Conservation (phyloP, 2,797 vertebrate species). For the Discoglossus pictus region DNA sequence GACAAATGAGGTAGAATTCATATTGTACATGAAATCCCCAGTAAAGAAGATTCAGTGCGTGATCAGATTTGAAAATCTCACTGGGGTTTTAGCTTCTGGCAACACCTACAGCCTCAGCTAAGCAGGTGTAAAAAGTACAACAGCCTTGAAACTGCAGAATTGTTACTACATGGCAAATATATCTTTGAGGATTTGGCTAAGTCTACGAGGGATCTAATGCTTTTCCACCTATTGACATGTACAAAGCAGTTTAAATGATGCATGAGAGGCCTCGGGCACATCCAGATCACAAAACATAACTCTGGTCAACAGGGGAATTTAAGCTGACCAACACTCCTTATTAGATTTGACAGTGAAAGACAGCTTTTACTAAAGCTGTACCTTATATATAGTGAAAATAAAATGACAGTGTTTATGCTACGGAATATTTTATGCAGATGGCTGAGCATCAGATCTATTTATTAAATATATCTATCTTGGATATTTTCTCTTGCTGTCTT, state of each 20-base stretch:
- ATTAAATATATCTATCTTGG: constrained; percentile 70
- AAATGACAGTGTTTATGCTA: constrained; percentile 68
- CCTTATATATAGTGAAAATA: constrained; percentile 62
- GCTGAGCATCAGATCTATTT: constrained; percentile 63
- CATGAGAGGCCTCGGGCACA: constrained; percentile 82
- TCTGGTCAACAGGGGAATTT: constrained; percentile 73
- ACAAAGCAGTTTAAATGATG: constrained; percentile 90
- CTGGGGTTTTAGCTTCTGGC: constrained; percentile 73
- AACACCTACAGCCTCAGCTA: constrained; percentile 72
- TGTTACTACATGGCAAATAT: constrained; percentile 68
- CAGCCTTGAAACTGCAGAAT: constrained; percentile 72
- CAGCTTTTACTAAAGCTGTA: constrained; percentile 68
- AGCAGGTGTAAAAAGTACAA: constrained; percentile 69
- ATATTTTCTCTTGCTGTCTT: constrained; percentile 59
- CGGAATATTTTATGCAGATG: constrained; percentile 75
- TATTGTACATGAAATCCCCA: constrained; percentile 18
- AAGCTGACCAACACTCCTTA: constrained; percentile 80
- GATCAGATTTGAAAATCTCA: constrained; percentile 33
- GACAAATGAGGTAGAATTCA: neutral
- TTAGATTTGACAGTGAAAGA: constrained; percentile 84
- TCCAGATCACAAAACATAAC: constrained; percentile 76
- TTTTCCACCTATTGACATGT: constrained; percentile 86
- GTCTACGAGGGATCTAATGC: constrained; percentile 76
- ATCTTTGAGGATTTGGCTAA: constrained; percentile 77
- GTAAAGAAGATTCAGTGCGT: constrained; percentile 30